A percentile compares a stretch with the other conserved stretches of the same genome.
Conservation (phyloP, 2,113 vertebrate species). For the Hymenochirus boettgeri region DNA sequence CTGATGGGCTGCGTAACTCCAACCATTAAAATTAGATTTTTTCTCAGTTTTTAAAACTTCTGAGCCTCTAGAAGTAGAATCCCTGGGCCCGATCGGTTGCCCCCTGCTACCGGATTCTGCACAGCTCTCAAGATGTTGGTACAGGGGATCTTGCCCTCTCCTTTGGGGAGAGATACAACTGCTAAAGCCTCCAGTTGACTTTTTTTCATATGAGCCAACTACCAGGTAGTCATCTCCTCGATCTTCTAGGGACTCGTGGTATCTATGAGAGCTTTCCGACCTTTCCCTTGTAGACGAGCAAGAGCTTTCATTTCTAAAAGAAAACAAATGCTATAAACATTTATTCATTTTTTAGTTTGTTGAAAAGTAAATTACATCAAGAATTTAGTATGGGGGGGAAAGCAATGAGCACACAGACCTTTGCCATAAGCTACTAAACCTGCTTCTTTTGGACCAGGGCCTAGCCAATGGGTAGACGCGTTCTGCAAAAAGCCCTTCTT, state of each 20-base stretch:
- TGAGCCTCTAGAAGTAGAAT: constrained; percentile 59
- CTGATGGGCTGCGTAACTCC: constrained; percentile 63
- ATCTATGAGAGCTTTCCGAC: constrained; percentile 54
- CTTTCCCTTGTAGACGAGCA: constrained; percentile 63
- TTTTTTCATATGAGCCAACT: constrained; percentile 63
- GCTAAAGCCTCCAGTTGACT: constrained; percentile 62
- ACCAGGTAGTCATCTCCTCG: constrained; percentile 68
- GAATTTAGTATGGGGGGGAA: too few relatives aligned
- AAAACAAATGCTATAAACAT: too few relatives aligned
- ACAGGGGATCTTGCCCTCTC: constrained; percentile 62
- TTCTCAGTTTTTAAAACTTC: constrained; percentile 73
- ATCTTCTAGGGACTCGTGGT: constrained; percentile 77
- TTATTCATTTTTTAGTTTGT: too few relatives aligned
- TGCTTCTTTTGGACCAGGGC: too few relatives aligned
- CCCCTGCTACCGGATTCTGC: constrained; percentile 59
- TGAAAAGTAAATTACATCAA: too few relatives aligned
- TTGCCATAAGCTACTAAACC: too few relatives aligned
- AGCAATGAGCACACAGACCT: too few relatives aligned
- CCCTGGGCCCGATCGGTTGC: constrained; percentile 57
- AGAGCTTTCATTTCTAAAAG: constrained; percentile 69
- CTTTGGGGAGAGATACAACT: constrained; percentile 62
- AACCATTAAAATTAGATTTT: constrained; percentile 64
- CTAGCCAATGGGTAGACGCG: too few relatives aligned
- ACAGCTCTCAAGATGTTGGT: constrained; percentile 61
- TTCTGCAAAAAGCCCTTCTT: too few relatives aligned